Percentiles rank a stretch among this genome's conserved stretches.
phyloP scores from a whole-genome alignment of 2,113 vertebrate species.

The Choloepus hoffmanni region DNA sequence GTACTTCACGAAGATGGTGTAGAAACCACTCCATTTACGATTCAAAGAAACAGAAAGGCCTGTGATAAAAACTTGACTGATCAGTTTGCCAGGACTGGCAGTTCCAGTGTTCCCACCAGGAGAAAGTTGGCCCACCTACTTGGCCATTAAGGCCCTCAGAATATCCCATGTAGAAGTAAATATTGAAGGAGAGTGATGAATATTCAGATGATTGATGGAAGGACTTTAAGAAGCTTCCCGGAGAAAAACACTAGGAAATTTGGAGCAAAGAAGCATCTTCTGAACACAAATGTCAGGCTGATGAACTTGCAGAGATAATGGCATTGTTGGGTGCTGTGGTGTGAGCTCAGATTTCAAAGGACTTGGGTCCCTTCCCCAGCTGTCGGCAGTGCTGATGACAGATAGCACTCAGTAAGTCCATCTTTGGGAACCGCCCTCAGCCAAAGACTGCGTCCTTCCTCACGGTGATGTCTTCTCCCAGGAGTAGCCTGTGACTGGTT shows the following conservation, averaged over 20 bases:
- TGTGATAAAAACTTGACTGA: background rate
- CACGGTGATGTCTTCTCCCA: background rate
- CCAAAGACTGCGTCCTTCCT: background rate
- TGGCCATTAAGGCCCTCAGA: background rate
- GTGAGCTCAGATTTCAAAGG: background rate
- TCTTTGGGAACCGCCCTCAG: background rate
- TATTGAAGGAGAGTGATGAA: background rate
- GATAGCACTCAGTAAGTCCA: accelerated
- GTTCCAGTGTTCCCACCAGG: background rate
- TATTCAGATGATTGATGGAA: background rate
- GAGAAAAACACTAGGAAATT: background rate
- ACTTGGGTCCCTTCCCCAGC: background rate
- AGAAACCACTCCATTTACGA: background rate
- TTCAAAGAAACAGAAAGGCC: background rate
- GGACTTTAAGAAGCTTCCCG: background rate
- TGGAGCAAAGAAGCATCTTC: background rate
- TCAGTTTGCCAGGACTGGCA: background rate
- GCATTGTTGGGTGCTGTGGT: background rate
- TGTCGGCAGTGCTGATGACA: accelerated
- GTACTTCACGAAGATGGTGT: background rate
- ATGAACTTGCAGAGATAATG: too few relatives aligned
- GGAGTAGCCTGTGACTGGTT: too few relatives aligned
- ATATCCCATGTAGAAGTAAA: background rate
- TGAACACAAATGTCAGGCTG: too few relatives aligned
- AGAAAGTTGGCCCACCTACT: background rate